Percentiles rank a stretch among this genome's conserved stretches.
Conservation (phyloP, 1,140 invertebrate genomes). For the Branchinecta lindahli region DNA sequence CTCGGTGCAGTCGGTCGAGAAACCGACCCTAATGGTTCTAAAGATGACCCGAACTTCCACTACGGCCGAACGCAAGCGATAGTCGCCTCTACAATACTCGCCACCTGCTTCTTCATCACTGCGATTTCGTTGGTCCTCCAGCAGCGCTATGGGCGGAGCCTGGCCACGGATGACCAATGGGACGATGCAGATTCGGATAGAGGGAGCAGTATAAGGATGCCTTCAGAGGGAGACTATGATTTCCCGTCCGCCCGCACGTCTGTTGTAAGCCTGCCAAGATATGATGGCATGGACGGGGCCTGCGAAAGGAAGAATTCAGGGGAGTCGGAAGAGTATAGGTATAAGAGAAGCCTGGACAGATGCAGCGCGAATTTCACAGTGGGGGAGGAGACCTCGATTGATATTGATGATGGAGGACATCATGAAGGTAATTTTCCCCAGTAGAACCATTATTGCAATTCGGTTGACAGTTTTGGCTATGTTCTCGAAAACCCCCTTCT, state of each 20-base stretch:
- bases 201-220: background rate
- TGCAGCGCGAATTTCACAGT: background rate
- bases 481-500: no score
- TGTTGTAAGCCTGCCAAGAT: background rate
- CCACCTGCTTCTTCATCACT: slow-evolving; percentile 52
- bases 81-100: slow-evolving; percentile 43
- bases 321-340: background rate
- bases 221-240: background rate
- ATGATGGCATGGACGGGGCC: background rate
- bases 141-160: slow-evolving; percentile 44
- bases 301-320: background rate
- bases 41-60: slow-evolving; percentile 60
- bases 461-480: no score
- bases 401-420: background rate
- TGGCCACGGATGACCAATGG: slow-evolving; percentile 20
- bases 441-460: no score
- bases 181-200: background rate
- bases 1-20: slow-evolving; percentile 36
- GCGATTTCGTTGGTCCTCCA: slow-evolving; percentile 55
- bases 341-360: background rate
- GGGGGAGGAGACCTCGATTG: background rate
- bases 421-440: no score
- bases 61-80: slow-evolving; percentile 55
- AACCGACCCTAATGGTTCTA: slow-evolving; percentile 33
- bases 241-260: background rate